Base-by-base conservation (phyloP, 2,888 invertebrate species). In the Plagodis dolabraria region DNA sequence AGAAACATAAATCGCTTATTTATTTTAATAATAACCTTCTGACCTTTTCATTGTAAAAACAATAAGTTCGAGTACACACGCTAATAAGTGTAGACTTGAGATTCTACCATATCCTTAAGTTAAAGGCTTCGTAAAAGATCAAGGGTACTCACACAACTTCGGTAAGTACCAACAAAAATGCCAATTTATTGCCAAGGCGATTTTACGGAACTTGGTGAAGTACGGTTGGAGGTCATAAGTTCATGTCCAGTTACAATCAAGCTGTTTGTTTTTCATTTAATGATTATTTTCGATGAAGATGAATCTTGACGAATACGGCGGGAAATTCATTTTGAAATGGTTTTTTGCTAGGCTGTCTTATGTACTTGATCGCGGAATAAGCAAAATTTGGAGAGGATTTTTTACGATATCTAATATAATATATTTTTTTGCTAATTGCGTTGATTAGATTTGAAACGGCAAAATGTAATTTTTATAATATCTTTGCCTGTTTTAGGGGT, bases 111-210 rank as follows among this genome's bases (percentile, higher is more conserved):
- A 79, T 79, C 78, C 80, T 83, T 82, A 70, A 67, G 55, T 66
- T 68, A 69, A 69, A 76, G 75, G 72, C 68, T 74, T 72, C 54
- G 65, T 76, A 60, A 85, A 86, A 87, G 82, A 79, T 84, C 87
- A 87, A 85, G 86, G 85, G 69, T 70, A 67, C 33, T 42, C 12
- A 10, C 40, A 40, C 43, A 34, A 62, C 63, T 54, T 54, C 34
- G 51, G 47, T 60, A 45, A 33, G 33, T 53, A 33, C 46, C 38
- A 34, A n/a, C 63, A 44, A 57, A 49, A 64, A 54, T 60, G 58
- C 40, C 63, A 65, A 64, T 64, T 64, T 64, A 56, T 49, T 51
- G 57, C 59, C 64, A 66, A 66, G 64, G 64, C 54, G 53, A 64
- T 72, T 71, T 52, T 42, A 48, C 55, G 57, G 62, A 60, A 65